A percentile compares a stretch with the other conserved stretches of the same genome.
These are phyloP conservation scores for Pangasianodon hypophthalmus DNA, from an alignment of 2,113 vertebrate species.

Conservation along the genomic window DNA sequence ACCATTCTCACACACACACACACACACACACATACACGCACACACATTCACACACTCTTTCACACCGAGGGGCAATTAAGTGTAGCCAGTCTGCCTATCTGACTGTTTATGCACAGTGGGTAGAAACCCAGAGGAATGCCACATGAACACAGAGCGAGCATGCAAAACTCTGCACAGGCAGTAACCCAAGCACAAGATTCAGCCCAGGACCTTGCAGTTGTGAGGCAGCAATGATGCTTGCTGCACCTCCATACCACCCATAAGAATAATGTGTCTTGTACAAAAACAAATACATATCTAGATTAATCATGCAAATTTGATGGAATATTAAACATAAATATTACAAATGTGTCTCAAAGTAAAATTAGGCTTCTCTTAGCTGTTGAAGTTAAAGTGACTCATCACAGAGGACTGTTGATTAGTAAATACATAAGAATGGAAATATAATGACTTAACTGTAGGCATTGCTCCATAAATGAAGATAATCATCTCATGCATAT, in stretches of 20 bases:
- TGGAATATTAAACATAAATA: not conserved
- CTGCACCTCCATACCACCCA: not conserved
- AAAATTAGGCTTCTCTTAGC: not conserved
- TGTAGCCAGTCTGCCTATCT: not conserved
- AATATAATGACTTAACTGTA: not conserved
- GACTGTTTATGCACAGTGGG: not conserved
- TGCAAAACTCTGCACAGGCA: not conserved
- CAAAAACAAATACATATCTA: not conserved
- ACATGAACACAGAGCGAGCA: not conserved
- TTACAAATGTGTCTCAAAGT: not conserved
- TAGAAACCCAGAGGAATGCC: not conserved
- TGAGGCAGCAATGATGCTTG: not conserved
- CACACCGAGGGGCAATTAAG: not conserved
- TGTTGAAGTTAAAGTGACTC: not conserved
- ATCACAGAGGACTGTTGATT: not conserved
- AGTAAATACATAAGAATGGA: not conserved
- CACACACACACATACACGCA: not conserved
- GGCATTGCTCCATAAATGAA: not conserved
- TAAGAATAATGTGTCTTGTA: not conserved
- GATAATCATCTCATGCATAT: not conserved
- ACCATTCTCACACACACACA: not conserved
- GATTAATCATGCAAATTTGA: not conserved
- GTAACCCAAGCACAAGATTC: not conserved
- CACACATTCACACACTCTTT: not conserved
- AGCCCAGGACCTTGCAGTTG: not conserved